These are phyloP conservation scores for Mustela lutreola DNA, from an alignment of 2,113 vertebrate species.

Conservation along the genomic window DNA sequence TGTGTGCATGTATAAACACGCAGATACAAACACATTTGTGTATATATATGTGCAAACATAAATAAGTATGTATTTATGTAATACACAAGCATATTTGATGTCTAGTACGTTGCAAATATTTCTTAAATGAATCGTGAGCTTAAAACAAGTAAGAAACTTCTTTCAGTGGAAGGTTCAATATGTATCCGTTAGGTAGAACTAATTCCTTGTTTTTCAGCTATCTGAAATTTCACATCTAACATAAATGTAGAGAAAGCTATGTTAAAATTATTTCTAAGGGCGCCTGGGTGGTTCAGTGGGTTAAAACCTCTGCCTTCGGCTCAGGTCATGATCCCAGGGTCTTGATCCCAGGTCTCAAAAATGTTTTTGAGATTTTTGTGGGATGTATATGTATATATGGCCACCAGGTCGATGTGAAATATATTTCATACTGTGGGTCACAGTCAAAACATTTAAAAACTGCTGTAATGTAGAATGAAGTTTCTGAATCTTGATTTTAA, in stretches of 20 bases:
- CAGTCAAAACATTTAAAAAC: not conserved
- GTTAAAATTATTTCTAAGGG: not conserved
- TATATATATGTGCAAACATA: not conserved
- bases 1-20: not conserved
- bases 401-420: not conserved
- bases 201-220: constrained; percentile 7
- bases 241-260: not conserved
- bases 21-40: not conserved
- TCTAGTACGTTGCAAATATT: not conserved
- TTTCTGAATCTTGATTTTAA: constrained; percentile 5
- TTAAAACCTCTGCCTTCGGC: no score
- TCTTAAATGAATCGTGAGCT: not conserved
- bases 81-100: not conserved
- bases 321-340: no score
- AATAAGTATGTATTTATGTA: not conserved
- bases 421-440: not conserved
- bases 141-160: not conserved
- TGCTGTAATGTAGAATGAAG: not conserved
- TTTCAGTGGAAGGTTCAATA: not conserved
- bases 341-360: no score
- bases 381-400: not conserved
- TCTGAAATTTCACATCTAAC: constrained; percentile 36
- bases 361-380: not conserved
- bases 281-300: no score
- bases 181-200: not conserved